phyloP scores from a whole-genome alignment of 2,888 invertebrate species.

The Adelognathus sp. region DNA sequence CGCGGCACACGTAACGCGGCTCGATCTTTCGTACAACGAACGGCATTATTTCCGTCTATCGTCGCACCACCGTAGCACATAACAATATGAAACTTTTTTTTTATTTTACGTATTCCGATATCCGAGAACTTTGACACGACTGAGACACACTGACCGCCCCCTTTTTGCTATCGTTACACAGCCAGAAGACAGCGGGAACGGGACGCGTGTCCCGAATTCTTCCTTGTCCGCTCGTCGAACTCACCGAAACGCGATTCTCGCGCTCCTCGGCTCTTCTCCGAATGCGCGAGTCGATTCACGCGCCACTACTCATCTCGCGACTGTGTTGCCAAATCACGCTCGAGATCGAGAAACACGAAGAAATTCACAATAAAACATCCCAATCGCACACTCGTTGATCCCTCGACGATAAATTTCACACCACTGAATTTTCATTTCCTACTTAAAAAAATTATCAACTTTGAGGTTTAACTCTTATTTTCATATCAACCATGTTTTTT shows the following conservation, averaged over 20 bases:
- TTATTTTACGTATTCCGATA: not conserved
- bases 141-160: not conserved
- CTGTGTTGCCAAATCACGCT: not conserved
- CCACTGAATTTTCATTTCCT: conserved; percentile 13
- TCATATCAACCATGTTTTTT: too few relatives aligned
- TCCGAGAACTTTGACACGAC: not conserved
- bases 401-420: conserved; percentile 28
- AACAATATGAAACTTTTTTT: conserved; percentile 45
- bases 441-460: too few relatives aligned
- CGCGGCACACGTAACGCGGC: conserved; percentile 89
- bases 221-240: conserved; percentile 52
- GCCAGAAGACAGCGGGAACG: not conserved
- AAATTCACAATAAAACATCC: not conserved
- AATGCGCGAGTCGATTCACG: not conserved
- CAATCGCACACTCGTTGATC: conserved; percentile 1
- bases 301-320: conserved; percentile 5
- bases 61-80: conserved; percentile 57
- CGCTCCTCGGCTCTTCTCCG: not conserved
- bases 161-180: not conserved
- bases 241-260: conserved; percentile 37
- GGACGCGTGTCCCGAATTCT: conserved; percentile 7
- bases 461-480: too few relatives aligned
- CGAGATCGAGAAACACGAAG: conserved; percentile 5
- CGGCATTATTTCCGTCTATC: conserved; percentile 85
- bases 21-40: conserved; percentile 93